Evolutionary conservation across 2,888 invertebrate species (phyloP).

Genomic region (Trachelus iudaicus): DNA sequence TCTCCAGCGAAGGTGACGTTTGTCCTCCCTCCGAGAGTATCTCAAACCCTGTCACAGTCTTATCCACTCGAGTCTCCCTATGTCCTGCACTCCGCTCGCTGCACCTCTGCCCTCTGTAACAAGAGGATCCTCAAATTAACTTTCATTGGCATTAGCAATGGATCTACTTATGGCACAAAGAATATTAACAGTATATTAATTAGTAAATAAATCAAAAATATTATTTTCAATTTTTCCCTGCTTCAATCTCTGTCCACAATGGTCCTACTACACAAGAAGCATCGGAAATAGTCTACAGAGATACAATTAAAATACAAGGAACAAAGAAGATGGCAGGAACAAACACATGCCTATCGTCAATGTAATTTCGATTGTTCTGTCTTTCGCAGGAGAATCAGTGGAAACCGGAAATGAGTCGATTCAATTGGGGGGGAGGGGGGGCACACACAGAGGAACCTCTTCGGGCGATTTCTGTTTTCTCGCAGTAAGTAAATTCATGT

Average conservation of each 20-base stretch:
- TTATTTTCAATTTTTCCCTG: background rate
- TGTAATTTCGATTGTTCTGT: background rate
- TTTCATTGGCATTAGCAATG: background rate
- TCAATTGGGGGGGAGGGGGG: background rate
- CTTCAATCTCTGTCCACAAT: background rate
- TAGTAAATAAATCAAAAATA: background rate
- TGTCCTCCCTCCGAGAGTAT: slow-evolving; percentile 34
- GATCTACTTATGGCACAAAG: background rate
- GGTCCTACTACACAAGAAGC: background rate
- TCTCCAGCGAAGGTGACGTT: slow-evolving; percentile 31
- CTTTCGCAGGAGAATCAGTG: background rate
- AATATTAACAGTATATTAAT: slow-evolving; percentile 7
- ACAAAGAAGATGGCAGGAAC: background rate
- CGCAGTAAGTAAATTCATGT: background rate
- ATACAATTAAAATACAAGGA: background rate
- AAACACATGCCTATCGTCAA: background rate
- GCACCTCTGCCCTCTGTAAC: slow-evolving; percentile 37
- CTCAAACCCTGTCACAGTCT: slow-evolving; percentile 14
- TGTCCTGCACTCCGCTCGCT: slow-evolving; percentile 18
- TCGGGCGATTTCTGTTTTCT: background rate
- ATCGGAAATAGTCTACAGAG: background rate
- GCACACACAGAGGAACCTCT: background rate
- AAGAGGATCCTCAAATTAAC: slow-evolving; percentile 1
- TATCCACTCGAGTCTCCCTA: slow-evolving; percentile 7
- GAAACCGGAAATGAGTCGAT: background rate